A percentile compares a stretch with the other conserved stretches of the same genome.
phyloP scores from a whole-genome alignment of 1,140 invertebrate genomes.

The Brachionus plicatilis region DNA sequence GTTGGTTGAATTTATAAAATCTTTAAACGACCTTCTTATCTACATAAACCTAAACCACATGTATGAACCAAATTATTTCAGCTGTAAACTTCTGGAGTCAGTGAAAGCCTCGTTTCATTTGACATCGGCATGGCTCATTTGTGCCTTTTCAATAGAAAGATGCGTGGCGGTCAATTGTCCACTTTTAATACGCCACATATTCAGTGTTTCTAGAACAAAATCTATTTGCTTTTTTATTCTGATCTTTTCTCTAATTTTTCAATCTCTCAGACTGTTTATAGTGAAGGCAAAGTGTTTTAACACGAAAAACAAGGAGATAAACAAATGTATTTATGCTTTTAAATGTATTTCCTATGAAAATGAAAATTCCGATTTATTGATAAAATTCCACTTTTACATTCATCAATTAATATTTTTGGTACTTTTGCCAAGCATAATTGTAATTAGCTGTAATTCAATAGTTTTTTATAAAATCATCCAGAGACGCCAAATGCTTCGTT shows the following conservation, averaged over 20 bases:
- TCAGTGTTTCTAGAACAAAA: not conserved
- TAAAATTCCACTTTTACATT: constrained; percentile 22
- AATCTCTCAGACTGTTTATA: not conserved
- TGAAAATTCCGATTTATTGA: not conserved
- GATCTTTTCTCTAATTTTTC: not conserved
- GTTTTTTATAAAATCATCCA: constrained; percentile 19
- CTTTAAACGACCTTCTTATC: not conserved
- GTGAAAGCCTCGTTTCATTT: constrained; percentile 10
- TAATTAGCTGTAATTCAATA: not conserved
- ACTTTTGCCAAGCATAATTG: not conserved
- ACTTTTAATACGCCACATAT: not conserved
- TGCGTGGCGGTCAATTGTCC: constrained; percentile 6
- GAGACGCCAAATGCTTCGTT: not conserved
- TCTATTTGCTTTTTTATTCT: not conserved
- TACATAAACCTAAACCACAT: not conserved
- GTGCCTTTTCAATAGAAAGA: constrained; percentile 15
- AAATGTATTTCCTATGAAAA: not conserved
- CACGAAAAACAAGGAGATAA: not conserved
- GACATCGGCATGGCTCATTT: constrained; percentile 7
- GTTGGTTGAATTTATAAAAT: constrained; percentile 6
- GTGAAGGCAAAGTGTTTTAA: not conserved
- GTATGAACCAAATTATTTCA: not conserved
- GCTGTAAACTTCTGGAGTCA: not conserved
- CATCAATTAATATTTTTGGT: constrained; percentile 30
- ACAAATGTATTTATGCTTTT: not conserved